These are phyloP conservation scores for Phoxinus dragarum DNA, from an alignment of 2,797 vertebrate species.

Conservation along the genomic window DNA sequence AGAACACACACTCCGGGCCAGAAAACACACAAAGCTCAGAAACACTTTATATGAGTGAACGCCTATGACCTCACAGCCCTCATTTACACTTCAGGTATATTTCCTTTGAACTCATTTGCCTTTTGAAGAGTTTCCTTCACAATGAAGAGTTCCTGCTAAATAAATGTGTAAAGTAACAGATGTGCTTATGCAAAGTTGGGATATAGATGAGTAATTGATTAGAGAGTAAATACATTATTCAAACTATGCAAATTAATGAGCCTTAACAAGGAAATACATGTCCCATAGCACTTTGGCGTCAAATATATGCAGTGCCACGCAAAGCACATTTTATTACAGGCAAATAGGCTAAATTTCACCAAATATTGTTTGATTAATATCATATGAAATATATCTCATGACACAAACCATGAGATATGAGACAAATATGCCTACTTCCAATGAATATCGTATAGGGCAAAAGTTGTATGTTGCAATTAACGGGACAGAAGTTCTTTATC, in stretches of 20 bases:
- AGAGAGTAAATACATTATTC: not conserved
- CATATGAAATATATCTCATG: not conserved
- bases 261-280: conserved; percentile 10
- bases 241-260: not conserved
- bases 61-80: not conserved
- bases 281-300: not conserved
- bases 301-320: not conserved
- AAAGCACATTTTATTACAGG: not conserved
- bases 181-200: not conserved
- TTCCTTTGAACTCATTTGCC: not conserved
- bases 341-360: not conserved
- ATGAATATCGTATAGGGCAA: too few species aligned
- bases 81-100: not conserved
- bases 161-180: not conserved
- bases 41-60: conserved; percentile 4
- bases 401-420: not conserved
- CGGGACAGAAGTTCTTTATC: too few species aligned
- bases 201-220: not conserved
- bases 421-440: not conserved
- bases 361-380: not conserved
- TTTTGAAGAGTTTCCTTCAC: too few species aligned
- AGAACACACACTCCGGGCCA: conserved; percentile 13
- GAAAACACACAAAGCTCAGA: conserved; percentile 24
- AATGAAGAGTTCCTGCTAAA: not conserved
- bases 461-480: too few species aligned